phyloP scores from a whole-genome alignment of 2,113 vertebrate species.

The Nematolebias whitei region DNA sequence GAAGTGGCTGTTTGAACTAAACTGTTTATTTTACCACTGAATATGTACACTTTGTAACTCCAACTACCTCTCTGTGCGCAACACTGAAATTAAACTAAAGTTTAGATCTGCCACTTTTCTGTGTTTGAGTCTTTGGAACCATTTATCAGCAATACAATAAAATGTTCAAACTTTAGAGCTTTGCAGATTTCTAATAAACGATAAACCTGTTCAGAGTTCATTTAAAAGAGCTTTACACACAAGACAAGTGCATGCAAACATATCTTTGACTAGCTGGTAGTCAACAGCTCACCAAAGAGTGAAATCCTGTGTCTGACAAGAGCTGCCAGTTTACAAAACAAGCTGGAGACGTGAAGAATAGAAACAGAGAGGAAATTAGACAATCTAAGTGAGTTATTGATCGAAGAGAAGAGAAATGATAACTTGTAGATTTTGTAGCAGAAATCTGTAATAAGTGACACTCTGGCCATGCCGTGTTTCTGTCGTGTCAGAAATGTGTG shows the following conservation, averaged over 20 bases:
- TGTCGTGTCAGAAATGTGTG: not conserved
- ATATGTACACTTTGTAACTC: not conserved
- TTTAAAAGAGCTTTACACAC: too few species aligned
- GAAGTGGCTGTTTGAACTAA: too few species aligned
- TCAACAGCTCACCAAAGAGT: constrained; percentile 90
- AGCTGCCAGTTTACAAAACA: constrained; percentile 99
- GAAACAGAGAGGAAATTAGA: constrained; percentile 63
- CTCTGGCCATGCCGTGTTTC: not conserved
- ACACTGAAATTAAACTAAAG: too few species aligned
- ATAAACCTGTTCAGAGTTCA: too few species aligned
- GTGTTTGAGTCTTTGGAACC: not conserved
- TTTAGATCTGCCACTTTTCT: not conserved
- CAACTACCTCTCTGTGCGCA: not conserved
- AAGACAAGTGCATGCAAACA: not conserved
- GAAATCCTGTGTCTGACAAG: constrained; percentile 99
- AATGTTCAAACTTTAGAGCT: not conserved
- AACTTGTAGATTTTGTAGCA: not conserved
- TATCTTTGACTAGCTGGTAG: constrained; percentile 9
- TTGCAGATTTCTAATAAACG: not conserved
- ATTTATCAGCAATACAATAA: not conserved
- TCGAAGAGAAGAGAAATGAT: constrained; percentile 11
- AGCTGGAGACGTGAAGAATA: constrained; percentile 81
- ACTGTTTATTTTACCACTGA: not conserved
- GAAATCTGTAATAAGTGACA: not conserved
- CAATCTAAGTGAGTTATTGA: constrained; percentile 22